phyloP scores from a whole-genome alignment of 37 sponge, comb jelly and placozoan species.

The Agelas oroides region DNA sequence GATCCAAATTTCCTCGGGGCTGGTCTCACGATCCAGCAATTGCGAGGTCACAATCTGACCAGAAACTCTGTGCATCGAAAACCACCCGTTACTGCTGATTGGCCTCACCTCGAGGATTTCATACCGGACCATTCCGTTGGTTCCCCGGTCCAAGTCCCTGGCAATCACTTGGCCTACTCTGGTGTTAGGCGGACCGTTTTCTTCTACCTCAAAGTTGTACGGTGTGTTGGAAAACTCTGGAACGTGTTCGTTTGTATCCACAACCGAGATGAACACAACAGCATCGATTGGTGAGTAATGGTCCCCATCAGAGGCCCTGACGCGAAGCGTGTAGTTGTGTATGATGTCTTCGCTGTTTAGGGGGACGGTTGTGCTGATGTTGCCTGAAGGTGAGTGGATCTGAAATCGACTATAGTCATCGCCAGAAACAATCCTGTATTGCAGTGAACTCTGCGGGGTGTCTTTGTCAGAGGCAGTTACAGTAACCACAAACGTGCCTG shows the following conservation, averaged over 20 bases:
- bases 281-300: not conserved
- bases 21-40: conserved; percentile 57
- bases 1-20: not conserved
- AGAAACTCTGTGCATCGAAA: conserved; percentile 29
- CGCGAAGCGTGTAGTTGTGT: conserved; percentile 50
- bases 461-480: conserved; percentile 62
- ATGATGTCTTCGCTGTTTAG: conserved; percentile 61
- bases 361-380: conserved; percentile 20
- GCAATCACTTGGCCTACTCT: conserved; percentile 40
- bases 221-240: conserved; percentile 48
- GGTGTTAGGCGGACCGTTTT: not conserved
- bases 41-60: conserved; percentile 52
- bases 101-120: conserved; percentile 7
- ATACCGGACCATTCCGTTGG: conserved; percentile 29
- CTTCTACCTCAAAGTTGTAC: conserved; percentile 44
- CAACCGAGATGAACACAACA: conserved; percentile 27
- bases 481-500: not conserved
- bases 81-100: conserved; percentile 7
- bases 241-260: conserved; percentile 77
- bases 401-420: conserved; percentile 26
- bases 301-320: conserved; percentile 53
- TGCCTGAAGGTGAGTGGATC: conserved; percentile 37
- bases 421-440: conserved; percentile 54
- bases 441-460: conserved; percentile 20
- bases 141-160: conserved; percentile 23